phyloP scores from a whole-genome alignment of 2,888 invertebrate genomes.

The Rutpela maculata region DNA sequence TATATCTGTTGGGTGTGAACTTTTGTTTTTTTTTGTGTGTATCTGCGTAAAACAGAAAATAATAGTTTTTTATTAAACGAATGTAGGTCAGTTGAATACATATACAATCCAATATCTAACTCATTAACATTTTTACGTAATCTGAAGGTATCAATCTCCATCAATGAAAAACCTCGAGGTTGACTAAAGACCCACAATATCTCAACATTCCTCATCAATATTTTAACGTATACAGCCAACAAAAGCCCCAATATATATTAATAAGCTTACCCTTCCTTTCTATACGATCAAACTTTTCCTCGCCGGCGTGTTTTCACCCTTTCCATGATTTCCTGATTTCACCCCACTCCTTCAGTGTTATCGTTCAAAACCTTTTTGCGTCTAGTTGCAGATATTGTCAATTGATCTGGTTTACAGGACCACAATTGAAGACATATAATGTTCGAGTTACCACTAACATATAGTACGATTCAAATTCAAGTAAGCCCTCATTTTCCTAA shows the following conservation, averaged over 20 bases:
- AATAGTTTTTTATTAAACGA: too few species aligned
- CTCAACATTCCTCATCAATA: conserved; percentile 37
- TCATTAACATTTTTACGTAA: neutral
- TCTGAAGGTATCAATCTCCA: conserved; percentile 10
- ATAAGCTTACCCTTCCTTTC: conserved; percentile 65
- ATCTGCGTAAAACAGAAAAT: too few species aligned
- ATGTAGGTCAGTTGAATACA: too few species aligned
- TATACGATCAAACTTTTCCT: conserved; percentile 65
- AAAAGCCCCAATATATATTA: conserved; percentile 68
- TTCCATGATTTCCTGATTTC: conserved; percentile 39
- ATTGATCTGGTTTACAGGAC: conserved; percentile 24
- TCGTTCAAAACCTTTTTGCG: conserved; percentile 44
- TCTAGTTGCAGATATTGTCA: conserved; percentile 29
- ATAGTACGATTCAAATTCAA: too few species aligned
- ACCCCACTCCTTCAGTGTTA: conserved; percentile 49
- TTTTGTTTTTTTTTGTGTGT: too few species aligned
- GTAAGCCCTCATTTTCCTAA: too few species aligned
- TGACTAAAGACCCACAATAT: conserved; percentile 11
- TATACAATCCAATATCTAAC: too few species aligned
- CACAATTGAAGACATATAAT: too few species aligned
- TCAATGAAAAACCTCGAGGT: conserved; percentile 13
- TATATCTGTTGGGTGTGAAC: too few species aligned
- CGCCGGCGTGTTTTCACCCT: conserved; percentile 53
- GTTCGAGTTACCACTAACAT: too few species aligned
- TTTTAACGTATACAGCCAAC: conserved; percentile 49